Evolutionary conservation across 1,140 invertebrate genomes (phyloP).

Genomic region (Tenebrio molitor): DNA sequence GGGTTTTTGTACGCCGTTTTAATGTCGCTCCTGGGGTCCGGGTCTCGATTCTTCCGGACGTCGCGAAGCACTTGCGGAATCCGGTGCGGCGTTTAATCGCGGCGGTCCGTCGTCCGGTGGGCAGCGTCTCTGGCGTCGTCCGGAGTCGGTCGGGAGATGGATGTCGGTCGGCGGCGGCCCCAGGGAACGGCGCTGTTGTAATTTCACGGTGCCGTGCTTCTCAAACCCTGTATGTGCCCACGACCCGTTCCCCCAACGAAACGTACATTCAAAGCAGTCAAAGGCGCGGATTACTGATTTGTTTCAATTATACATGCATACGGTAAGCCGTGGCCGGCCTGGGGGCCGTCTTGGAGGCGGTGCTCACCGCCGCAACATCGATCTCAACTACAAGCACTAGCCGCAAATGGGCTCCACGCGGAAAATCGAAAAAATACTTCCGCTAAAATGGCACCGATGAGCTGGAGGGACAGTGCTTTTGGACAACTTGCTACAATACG

Average conservation of each 20-base stretch:
- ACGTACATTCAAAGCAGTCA: constrained; percentile 49
- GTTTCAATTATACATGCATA: constrained; percentile 48
- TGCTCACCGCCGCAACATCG: not conserved
- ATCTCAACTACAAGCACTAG: too few relatives aligned
- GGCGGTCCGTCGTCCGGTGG: constrained; percentile 6
- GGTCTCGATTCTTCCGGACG: not conserved
- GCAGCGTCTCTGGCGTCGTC: constrained; percentile 45
- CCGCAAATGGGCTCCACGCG: too few relatives aligned
- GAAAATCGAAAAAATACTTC: too few relatives aligned
- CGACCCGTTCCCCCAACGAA: constrained; percentile 2
- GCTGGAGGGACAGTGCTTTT: too few relatives aligned
- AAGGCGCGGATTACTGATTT: constrained; percentile 53
- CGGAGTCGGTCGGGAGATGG: constrained; percentile 50
- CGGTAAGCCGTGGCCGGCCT: constrained; percentile 25
- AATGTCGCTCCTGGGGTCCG: constrained; percentile 1
- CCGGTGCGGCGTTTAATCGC: constrained; percentile 1
- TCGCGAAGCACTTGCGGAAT: constrained; percentile 5
- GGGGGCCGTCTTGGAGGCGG: constrained; percentile 36
- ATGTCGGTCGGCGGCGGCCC: constrained; percentile 52
- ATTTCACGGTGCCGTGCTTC: constrained; percentile 56
- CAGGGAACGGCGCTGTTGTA: constrained; percentile 54
- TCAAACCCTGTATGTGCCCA: constrained; percentile 37
- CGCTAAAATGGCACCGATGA: too few relatives aligned
- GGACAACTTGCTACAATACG: too few relatives aligned
- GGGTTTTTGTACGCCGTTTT: constrained; percentile 1